phyloP scores from a whole-genome alignment of 2,797 vertebrate genomes.

The Hippopotamyrus pictus region DNA sequence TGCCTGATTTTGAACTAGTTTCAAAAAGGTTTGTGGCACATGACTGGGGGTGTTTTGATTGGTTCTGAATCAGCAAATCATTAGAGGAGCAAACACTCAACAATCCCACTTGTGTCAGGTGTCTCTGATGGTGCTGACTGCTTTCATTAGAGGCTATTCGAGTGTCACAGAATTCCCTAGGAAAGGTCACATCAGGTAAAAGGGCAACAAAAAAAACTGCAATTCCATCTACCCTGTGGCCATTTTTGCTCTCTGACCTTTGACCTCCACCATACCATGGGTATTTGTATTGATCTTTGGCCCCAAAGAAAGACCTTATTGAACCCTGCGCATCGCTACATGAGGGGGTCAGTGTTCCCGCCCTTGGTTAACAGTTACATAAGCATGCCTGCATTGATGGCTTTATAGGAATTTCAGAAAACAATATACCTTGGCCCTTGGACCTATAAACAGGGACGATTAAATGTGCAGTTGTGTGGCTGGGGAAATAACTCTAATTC shows the following conservation, averaged over 20 bases:
- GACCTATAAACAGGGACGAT: background rate
- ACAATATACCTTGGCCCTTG: background rate
- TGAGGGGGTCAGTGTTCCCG: background rate
- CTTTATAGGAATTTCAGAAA: background rate
- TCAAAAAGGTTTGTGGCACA: background rate
- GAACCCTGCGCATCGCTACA: constrained; percentile 29
- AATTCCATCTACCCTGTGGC: constrained; percentile 40
- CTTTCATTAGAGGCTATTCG: constrained; percentile 42
- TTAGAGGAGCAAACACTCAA: background rate
- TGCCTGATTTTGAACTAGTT: background rate
- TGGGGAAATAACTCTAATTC: background rate
- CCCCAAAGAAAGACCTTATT: constrained; percentile 33
- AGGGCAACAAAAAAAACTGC: constrained; percentile 36
- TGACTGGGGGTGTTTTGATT: background rate
- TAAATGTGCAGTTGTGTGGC: background rate
- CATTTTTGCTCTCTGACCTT: constrained; percentile 41
- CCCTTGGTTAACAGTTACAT: background rate
- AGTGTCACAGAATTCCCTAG: constrained; percentile 28
- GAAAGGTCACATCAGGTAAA: constrained; percentile 24
- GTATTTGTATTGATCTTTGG: constrained; percentile 36
- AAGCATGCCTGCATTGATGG: background rate
- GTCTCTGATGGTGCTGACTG: constrained; percentile 42
- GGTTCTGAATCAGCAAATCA: background rate
- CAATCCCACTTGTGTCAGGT: constrained; percentile 28
- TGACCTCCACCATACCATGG: constrained; percentile 36